Evolutionary conservation across 1,140 invertebrate species (phyloP).

Genomic region (Heliconius eleuchia): DNA sequence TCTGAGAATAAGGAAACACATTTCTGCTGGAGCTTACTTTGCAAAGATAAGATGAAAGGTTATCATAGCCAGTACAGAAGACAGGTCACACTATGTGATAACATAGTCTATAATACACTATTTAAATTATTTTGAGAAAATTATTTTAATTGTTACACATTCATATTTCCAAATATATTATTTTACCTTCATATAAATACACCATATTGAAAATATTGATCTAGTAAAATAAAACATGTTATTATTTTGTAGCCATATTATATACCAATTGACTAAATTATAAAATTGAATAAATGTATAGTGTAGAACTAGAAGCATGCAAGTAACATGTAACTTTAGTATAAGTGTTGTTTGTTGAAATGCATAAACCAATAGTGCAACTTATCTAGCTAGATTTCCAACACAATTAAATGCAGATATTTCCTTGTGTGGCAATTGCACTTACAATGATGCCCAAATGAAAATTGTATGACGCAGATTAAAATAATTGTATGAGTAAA

Average conservation of each 20-base stretch:
- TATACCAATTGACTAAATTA: neutral
- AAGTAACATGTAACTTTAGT: no score
- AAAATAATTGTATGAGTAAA: no score
- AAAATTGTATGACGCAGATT: no score
- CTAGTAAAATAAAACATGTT: neutral
- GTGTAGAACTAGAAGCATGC: neutral
- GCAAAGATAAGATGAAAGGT: slow-evolving; percentile 72
- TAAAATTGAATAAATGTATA: neutral
- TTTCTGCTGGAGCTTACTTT: slow-evolving; percentile 63
- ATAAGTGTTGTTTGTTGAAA: no score
- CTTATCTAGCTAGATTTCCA: no score
- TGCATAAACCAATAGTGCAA: no score
- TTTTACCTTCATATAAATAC: neutral
- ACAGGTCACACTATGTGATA: slow-evolving; percentile 73
- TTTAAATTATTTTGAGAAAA: slow-evolving; percentile 44
- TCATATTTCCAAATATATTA: neutral
- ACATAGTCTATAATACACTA: slow-evolving; percentile 63
- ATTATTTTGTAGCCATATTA: neutral
- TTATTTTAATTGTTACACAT: slow-evolving; percentile 21
- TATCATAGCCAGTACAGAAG: slow-evolving; percentile 66
- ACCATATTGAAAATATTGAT: neutral
- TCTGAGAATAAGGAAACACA: slow-evolving; percentile 58
- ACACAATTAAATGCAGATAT: no score
- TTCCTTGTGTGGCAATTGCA: no score
- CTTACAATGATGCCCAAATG: no score